A percentile compares a stretch with the other conserved stretches of the same genome.
phyloP scores from a whole-genome alignment of 2,888 invertebrate genomes.

The Lasius fuliginosus region DNA sequence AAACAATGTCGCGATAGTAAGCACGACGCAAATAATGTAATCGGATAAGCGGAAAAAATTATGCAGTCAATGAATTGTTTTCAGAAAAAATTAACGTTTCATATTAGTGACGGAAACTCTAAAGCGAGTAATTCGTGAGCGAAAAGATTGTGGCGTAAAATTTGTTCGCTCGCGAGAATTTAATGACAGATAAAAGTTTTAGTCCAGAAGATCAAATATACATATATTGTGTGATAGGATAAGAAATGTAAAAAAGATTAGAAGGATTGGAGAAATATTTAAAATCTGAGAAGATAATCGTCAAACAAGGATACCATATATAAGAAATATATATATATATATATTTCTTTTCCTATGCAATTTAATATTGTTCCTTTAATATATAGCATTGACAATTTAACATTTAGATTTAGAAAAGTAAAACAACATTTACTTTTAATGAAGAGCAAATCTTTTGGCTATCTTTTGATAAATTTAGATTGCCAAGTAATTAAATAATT shows the following conservation, averaged over 20 bases:
- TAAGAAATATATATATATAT: background rate
- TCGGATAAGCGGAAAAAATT: slow-evolving; percentile 24
- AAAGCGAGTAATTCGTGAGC: background rate
- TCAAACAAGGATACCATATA: no score
- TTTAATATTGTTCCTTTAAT: background rate
- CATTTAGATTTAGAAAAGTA: no score
- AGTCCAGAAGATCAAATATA: background rate
- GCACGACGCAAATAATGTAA: background rate
- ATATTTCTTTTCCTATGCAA: background rate
- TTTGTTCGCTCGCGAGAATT: background rate
- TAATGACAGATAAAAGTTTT: slow-evolving; percentile 16
- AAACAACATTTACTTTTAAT: no score
- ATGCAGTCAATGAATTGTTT: slow-evolving; percentile 9
- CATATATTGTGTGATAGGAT: background rate
- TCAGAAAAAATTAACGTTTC: background rate
- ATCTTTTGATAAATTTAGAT: background rate
- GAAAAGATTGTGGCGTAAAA: background rate
- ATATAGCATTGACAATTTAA: no score
- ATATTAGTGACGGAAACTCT: background rate
- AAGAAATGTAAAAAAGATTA: background rate
- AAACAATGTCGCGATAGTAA: slow-evolving; percentile 5
- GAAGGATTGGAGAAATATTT: background rate
- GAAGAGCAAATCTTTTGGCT: background rate
- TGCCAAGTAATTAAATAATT: background rate
- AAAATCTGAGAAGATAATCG: background rate